Base-by-base conservation (phyloP, 2,888 invertebrate genomes). In the Plebejus anna region DNA sequence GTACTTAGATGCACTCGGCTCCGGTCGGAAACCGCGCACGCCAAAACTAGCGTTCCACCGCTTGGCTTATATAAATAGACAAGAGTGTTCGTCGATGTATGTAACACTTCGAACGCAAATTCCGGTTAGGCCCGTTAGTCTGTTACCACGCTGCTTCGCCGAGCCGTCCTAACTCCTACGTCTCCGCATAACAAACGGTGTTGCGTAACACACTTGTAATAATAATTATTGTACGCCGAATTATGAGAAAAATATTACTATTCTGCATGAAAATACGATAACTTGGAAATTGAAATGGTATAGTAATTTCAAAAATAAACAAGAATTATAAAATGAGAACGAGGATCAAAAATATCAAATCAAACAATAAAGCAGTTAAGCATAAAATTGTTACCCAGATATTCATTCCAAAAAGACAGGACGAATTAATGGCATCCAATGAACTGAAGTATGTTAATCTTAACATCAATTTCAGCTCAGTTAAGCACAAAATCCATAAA, bases 41-140 rank as follows among this genome's bases (percentile, higher is more conserved):
- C 59, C 72, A 11, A 73, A 70, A 57, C 71, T 70, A 13, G 13
- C 28, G 36, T 38, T 36, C 76, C 57, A 57, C 76, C 57, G 55
- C 71, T 71, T 55, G 73, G 73, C 11, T 32, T 32, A 73, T 55
- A 55, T 47, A 32, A 72, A 72, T 47, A 73, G 47, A 73, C 47
- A 66, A 55, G 47, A 22, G 55, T 32, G 32, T 32, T 51, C 73
- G 11, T 73, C 28, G 51, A 73, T 32, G 55, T 47, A 71, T 72
- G 42, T 73, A 73, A 51, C 51, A 73, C 55, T 42, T 22, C 73
- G 55, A 51, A 82, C 83, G 84, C 84, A 81, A 85, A 89, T 86
- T 89, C 91, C 91, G 89, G 91, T 88, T 89, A 76, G 84, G 82
- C 81, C 87, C 86, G 87, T 87, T 89, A 88, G 87, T 86, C 84